Evolutionary conservation across 2,113 vertebrate genomes (phyloP), one percentile per base, ranked within the genome.

Genomic region (Sturnira hondurensis): DNA sequence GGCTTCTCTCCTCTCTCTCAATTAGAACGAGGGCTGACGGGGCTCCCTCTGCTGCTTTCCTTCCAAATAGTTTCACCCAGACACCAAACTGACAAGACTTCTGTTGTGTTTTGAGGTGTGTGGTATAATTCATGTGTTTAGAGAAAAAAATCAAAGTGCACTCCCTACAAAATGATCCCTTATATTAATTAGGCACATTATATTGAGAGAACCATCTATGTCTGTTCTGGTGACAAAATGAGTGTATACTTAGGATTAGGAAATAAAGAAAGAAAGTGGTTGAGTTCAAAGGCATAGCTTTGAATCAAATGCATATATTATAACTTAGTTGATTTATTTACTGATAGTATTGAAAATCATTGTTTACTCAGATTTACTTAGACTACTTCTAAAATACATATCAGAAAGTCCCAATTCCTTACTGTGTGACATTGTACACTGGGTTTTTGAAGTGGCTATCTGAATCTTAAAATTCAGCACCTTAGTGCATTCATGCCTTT

Each of bases 321-420:
- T 58, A 89, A 94, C 47, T 85, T 68, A 58, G 61, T 36, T 84
- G 28, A 52, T 83, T 91, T 84, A 82, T 82, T 92, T 92, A 78
- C 24, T 65, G 14, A 70, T n/a, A 54, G 33, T 96, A n/a, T 68
- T 68, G 38, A 81, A 94, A 85, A 68, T 80, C 15, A 58, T 36
- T 52, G 17, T 85, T 80, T 43, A 80, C 86, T 92, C 19, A 58
- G 31, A 77, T 63, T 92, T 82, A 90, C 50, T 77, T 65, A 63
- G 45, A 45, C 28, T 45, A 88, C 2, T 26, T 86, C 89, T 9
- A 96, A 38, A 38, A 74, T 13, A 47, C 5, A 56, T 4, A 33
- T 50, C n/a, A 54, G 76, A 91, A 95, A 80, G 50, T 61, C n/a
- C 8, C 0, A 36, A 31, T 86, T 96, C 38, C 94, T 96, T 45